Evolutionary conservation across 2,888 invertebrate species (phyloP).

Genomic region (Melieria omissa): DNA sequence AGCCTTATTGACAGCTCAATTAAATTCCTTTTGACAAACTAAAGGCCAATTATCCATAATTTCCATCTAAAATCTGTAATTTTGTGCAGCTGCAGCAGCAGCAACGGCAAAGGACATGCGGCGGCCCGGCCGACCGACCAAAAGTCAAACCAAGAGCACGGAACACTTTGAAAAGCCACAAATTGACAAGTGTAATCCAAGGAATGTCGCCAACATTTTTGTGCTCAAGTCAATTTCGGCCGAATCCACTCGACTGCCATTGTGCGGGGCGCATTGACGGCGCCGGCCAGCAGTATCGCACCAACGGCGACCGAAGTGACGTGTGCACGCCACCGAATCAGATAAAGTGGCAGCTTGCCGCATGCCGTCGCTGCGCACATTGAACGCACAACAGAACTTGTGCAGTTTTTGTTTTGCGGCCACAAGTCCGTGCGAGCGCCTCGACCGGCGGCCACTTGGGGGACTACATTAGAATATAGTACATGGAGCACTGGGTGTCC

Average conservation of each 20-base stretch:
- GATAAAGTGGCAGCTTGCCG: slow-evolving; percentile 26
- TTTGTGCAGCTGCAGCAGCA: slow-evolving; percentile 4
- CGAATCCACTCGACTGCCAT: slow-evolving; percentile 12
- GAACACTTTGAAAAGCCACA: slow-evolving; percentile 45
- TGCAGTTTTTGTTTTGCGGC: not conserved
- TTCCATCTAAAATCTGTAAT: slow-evolving; percentile 34
- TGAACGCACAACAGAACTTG: slow-evolving; percentile 19
- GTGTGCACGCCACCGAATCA: slow-evolving; percentile 27
- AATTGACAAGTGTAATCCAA: slow-evolving; percentile 52
- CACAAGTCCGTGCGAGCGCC: no score
- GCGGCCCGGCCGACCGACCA: not conserved
- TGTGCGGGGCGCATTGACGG: not conserved
- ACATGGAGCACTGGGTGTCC: no score
- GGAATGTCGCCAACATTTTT: slow-evolving; percentile 39
- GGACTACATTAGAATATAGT: slow-evolving; percentile 14
- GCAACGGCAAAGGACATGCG: no score
- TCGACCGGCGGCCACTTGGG: no score
- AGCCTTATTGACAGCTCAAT: slow-evolving; percentile 46
- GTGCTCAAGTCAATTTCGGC: slow-evolving; percentile 24
- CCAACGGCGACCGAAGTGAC: not conserved
- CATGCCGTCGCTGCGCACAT: no score
- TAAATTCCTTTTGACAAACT: slow-evolving; percentile 43
- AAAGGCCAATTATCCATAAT: slow-evolving; percentile 46
- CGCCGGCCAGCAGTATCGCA: slow-evolving; percentile 10
- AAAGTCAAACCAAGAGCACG: slow-evolving; percentile 15